Conservation (phyloP, 2,888 invertebrate species). For the Calameuta pallipes region DNA sequence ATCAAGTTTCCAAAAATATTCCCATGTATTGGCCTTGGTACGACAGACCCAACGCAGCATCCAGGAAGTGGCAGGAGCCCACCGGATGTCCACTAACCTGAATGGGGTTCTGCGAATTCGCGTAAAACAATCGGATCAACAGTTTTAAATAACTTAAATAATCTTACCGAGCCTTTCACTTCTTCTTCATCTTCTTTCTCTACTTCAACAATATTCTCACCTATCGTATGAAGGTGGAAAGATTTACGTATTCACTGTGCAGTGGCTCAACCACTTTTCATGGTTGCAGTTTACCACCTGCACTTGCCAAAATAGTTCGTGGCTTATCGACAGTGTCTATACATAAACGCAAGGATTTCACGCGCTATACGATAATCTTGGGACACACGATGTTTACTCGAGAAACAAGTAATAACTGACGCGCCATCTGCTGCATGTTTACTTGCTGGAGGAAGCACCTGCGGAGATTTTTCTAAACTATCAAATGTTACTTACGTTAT, state of each 20-base stretch:
- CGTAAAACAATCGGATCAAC: conserved; percentile 42
- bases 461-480: neutral
- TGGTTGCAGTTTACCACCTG: neutral
- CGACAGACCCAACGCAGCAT: conserved; percentile 47
- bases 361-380: neutral
- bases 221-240: neutral
- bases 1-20: neutral
- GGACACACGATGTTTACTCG: neutral
- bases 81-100: conserved; percentile 53
- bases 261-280: neutral
- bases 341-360: neutral
- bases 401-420: neutral
- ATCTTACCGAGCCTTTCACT: neutral
- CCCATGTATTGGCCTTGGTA: neutral
- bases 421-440: neutral
- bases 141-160: neutral
- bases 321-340: neutral
- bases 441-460: conserved; percentile 1
- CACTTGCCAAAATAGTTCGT: neutral
- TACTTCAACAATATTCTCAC: neutral
- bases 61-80: conserved; percentile 50
- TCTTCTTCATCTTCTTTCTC: neutral
- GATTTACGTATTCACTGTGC: neutral
- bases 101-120: conserved; percentile 38
- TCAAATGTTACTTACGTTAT: neutral